Percentiles rank a stretch among this genome's conserved stretches.
phyloP scores from a whole-genome alignment of 2,888 invertebrate species.

The Ochropleura plecta region DNA sequence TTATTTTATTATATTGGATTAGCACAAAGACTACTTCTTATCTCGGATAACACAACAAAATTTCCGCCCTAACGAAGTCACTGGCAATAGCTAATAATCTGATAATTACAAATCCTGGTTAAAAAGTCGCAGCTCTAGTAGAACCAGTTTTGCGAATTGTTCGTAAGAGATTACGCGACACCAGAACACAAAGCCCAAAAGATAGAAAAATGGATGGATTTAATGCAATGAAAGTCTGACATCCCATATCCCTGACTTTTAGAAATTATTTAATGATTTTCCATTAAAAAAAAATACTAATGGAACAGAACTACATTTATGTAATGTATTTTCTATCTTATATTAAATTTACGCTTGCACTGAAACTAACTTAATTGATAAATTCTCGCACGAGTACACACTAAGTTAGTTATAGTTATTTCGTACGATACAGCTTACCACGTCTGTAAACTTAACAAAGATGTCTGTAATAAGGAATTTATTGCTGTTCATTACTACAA shows the following conservation, averaged over 20 bases:
- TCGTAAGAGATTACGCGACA: no score
- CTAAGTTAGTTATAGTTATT: not conserved
- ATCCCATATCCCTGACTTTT: no score
- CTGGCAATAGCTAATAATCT: not conserved
- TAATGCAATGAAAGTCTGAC: no score
- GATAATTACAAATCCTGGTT: not conserved
- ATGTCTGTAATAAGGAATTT: slow-evolving; percentile 16
- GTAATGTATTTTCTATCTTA: not conserved
- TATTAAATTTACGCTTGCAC: not conserved
- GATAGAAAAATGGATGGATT: no score
- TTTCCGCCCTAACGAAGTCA: no score
- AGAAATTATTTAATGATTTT: no score
- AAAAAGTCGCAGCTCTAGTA: not conserved
- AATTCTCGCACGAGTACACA: slow-evolving; percentile 10
- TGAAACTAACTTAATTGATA: slow-evolving; percentile 2
- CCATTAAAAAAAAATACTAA: no score
- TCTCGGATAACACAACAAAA: no score
- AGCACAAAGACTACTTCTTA: no score
- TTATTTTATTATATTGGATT: no score
- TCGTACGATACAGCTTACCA: not conserved
- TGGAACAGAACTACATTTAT: not conserved
- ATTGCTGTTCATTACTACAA: slow-evolving; percentile 25
- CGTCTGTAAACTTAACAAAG: slow-evolving; percentile 17
- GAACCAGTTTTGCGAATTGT: not conserved
- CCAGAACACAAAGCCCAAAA: no score